Base-by-base conservation (phyloP, 2,113 vertebrate genomes). In the Ivindomyrus marchei region DNA sequence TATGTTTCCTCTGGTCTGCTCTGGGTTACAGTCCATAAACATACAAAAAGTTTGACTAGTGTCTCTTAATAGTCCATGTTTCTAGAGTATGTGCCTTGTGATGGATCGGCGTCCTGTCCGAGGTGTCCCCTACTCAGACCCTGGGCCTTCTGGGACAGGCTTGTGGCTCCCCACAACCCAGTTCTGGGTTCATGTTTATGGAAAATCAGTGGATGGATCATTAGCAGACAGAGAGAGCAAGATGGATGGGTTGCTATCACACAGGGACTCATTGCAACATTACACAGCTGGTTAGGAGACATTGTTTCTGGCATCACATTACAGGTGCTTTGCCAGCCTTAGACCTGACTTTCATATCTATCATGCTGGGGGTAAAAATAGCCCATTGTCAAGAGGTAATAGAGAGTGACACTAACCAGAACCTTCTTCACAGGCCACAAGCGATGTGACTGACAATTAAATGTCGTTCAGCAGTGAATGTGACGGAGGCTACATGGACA, bases 401-500 rank as follows among this genome's bases (percentile, higher is more conserved):
- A 17, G 1, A 39, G 70, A 39, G 70, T 77, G 10, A 77, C 1
- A 31, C 31, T 17, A 77, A 39, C 27, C 13, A 80, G 74, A 80
- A 42, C 4, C 74, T 80, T 80, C 5, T 7, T 19, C 13, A 80
- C 36, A 19, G 36, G 31, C 5, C 74, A 39, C 74, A 42, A 17
- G 74, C 6, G 0, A 7, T 42, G 11, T 19, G 3, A 42, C 74
- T 70, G 21, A 85, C 10, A 19, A 1, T 27, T 90, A 0, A 93
- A 99, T 97, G 92, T 97, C 97, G 11, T 93, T 97, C 13, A 96
- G 96, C n/a, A 96, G 97, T 0, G 97, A 99, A 94, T 98, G 97
- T 0, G 98, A 99, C 0, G 98, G 98, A 0, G 98, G 98, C 47
- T 99, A 99, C 95, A 99, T 99, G 98, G 98, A 99, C 94, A 99